Percentiles rank a stretch among this genome's conserved stretches.
These are phyloP conservation scores for Scaptomyza cyrtandrae DNA, from an alignment of 2,888 invertebrate genomes.

Conservation along the genomic window DNA sequence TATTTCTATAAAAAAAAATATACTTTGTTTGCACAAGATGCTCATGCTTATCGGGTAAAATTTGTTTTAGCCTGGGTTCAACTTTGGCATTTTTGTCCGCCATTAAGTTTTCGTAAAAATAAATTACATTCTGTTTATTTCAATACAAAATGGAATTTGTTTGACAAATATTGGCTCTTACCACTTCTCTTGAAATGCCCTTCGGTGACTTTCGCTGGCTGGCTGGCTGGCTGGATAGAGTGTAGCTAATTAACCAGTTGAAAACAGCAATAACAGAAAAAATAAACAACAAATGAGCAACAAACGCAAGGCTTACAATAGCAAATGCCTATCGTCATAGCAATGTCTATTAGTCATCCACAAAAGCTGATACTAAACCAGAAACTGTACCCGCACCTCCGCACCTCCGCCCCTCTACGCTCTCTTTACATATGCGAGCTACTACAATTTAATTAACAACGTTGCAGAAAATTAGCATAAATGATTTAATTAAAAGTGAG, in stretches of 20 bases:
- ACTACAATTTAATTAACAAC: constrained; percentile 70
- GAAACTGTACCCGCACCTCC: constrained; percentile 1
- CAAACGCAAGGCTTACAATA: constrained; percentile 13
- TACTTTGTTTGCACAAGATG: constrained; percentile 9
- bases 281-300: constrained; percentile 52
- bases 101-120: background rate
- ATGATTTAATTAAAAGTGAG: constrained; percentile 77
- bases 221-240: background rate
- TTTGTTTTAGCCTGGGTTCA: background rate
- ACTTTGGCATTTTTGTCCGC: background rate
- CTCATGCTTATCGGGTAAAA: constrained; percentile 2
- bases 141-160: background rate
- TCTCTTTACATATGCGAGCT: constrained; percentile 5
- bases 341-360: constrained; percentile 44
- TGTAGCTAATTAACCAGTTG: constrained; percentile 54
- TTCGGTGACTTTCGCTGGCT: constrained; percentile 3
- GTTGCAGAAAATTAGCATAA: constrained; percentile 76
- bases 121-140: constrained; percentile 3
- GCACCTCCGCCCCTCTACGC: background rate
- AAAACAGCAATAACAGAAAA: constrained; percentile 40
- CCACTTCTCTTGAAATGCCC: constrained; percentile 15
- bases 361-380: constrained; percentile 3
- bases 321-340: constrained; percentile 7
- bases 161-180: constrained; percentile 27
- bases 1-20: background rate